Evolutionary conservation across 2,888 invertebrate species (phyloP), one percentile per base, ranked within the genome.

Genomic region (Nomada ruficornis): DNA sequence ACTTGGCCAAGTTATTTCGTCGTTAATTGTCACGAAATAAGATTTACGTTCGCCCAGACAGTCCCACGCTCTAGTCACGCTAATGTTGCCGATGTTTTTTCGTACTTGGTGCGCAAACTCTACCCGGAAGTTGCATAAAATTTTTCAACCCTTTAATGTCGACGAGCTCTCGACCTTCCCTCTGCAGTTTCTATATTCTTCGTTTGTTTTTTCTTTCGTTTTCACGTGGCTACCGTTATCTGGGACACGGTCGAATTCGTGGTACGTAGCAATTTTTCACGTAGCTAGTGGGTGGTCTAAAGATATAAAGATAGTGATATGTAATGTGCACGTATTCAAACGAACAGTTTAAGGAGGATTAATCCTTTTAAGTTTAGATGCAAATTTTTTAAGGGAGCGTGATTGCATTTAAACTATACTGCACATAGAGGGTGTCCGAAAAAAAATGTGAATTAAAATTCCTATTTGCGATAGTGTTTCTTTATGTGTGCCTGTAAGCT

Each of bases 21-120:
- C 54, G 29, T 78, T 86, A 86, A 84, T 84, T 76, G 73, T 71
- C 67, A 65, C 68, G 82, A 62, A 86, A 82, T 84, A 82, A 84
- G 82, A 80, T 86, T 86, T 84, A 86, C 63, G 47, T 54, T 42
- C n/a, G 13, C 20, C 42, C 47, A 15, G 47, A 18, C 55, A 72
- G 69, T 71, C 59, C 23, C 75, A 55, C 80, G 77, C 74, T 72
- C 60, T 73, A 7, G 82, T 80, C 84, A 82, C 84, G 77, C 82
- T 29, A 74, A 20, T 29, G 42, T 15, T 50, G 18, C 23, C 74
- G 77, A 72, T 71, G 60, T 55, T 73, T 60, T 55, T 26, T 59
- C 44, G 55, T 52, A 5, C 26, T 42, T 54, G 23, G 50, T 75
- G 77, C 47, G 20, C 68, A 65, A 64, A 63, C 52, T 13, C 18